Conservation (phyloP, 2,888 invertebrate species). For the Siphlonurus alternatus region DNA sequence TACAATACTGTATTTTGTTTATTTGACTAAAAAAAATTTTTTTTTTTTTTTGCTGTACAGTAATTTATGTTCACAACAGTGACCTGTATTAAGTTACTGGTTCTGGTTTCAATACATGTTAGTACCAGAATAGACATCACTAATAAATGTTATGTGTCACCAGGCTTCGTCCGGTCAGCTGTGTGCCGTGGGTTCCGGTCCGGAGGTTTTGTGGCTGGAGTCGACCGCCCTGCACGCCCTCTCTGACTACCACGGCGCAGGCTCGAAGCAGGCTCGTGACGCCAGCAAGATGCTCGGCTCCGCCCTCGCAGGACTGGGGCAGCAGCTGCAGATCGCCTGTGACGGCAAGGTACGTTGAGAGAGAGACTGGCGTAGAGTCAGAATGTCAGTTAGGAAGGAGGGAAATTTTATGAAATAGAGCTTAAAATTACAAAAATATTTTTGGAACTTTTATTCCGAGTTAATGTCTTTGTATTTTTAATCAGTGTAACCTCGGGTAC, state of each 20-base stretch:
- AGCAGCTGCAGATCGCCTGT: conserved; percentile 25
- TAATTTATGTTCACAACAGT: too few species aligned
- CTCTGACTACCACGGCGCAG: conserved; percentile 44
- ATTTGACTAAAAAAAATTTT: too few species aligned
- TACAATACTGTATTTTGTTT: too few species aligned
- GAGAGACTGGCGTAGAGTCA: neutral
- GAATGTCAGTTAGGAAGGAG: neutral
- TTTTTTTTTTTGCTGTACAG: too few species aligned
- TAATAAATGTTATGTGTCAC: neutral
- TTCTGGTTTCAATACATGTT: too few species aligned
- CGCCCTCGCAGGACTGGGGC: conserved; percentile 24
- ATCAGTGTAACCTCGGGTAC: too few species aligned
- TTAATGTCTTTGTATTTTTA: too few species aligned
- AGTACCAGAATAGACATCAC: neutral
- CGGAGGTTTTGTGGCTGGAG: conserved; percentile 50
- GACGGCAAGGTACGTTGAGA: conserved; percentile 24
- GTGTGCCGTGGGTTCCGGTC: conserved; percentile 19
- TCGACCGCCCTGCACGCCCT: conserved; percentile 43
- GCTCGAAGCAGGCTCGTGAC: conserved; percentile 44
- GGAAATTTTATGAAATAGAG: neutral
- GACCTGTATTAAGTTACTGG: too few species aligned
- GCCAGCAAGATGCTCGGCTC: conserved; percentile 42
- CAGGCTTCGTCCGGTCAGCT: neutral
- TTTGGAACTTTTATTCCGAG: too few species aligned
- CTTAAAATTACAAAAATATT: neutral